Evolutionary conservation across 2,113 vertebrate genomes (phyloP).

Genomic region (Furnarius figulus): DNA sequence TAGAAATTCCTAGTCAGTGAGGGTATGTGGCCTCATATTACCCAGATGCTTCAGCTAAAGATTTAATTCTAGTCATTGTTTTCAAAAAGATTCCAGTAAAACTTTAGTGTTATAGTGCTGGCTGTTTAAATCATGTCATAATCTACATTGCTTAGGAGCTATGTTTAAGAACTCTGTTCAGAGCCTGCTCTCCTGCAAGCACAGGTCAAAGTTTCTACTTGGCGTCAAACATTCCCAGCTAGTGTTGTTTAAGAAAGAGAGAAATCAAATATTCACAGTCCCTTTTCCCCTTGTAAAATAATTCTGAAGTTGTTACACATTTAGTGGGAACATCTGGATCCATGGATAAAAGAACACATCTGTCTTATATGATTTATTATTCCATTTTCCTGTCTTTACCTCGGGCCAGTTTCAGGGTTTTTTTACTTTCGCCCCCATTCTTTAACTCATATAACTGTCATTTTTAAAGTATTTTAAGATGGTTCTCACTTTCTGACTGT

Average conservation of each 20-base stretch:
- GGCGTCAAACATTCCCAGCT: slow-evolving; percentile 21
- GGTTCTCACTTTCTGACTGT: slow-evolving; percentile 56
- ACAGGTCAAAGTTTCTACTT: slow-evolving; percentile 16
- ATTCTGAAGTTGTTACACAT: slow-evolving; percentile 56
- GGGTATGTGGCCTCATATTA: neutral
- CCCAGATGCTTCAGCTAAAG: neutral
- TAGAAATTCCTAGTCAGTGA: neutral
- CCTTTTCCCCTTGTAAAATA: slow-evolving; percentile 47
- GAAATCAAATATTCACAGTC: slow-evolving; percentile 26
- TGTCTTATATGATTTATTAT: slow-evolving; percentile 68
- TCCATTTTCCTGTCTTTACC: slow-evolving; percentile 61
- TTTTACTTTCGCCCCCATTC: neutral
- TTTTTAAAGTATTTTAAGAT: slow-evolving; percentile 67
- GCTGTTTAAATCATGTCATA: neutral
- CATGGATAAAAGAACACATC: slow-evolving; percentile 65
- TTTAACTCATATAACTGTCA: slow-evolving; percentile 57
- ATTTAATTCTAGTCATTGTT: neutral
- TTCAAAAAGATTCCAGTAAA: neutral
- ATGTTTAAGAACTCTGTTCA: neutral
- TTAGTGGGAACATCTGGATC: slow-evolving; percentile 66
- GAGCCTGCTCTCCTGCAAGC: neutral
- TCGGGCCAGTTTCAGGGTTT: neutral
- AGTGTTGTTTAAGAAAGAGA: slow-evolving; percentile 32
- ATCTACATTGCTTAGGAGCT: neutral
- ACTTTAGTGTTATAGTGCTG: neutral